These are phyloP conservation scores for Cataglyphis albicans DNA, from an alignment of 2,888 invertebrate genomes.

Conservation along the genomic window DNA sequence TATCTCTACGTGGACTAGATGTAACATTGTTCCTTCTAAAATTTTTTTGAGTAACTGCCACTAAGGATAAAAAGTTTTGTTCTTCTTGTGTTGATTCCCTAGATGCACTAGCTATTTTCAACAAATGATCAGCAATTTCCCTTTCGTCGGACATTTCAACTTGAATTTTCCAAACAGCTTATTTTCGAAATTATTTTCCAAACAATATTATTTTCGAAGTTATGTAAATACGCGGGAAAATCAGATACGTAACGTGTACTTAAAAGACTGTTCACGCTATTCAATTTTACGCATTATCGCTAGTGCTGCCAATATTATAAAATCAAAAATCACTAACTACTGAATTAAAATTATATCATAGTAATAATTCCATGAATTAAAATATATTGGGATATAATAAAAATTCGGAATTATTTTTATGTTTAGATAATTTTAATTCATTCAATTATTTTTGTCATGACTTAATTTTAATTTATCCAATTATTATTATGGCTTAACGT, in stretches of 20 bases:
- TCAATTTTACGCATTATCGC: no score
- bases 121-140: neutral
- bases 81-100: constrained; percentile 13
- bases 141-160: constrained; percentile 1
- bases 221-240: no score
- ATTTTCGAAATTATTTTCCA: no score
- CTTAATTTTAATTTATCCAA: neutral
- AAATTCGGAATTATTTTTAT: neutral
- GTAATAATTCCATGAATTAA: neutral
- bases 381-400: neutral
- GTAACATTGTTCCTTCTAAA: neutral
- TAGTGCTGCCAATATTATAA: no score
- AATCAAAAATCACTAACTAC: no score
- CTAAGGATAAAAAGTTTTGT: neutral
- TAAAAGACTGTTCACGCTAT: no score
- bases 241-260: no score
- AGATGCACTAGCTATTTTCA: neutral
- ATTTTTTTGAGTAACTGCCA: constrained; percentile 9
- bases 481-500: no score
- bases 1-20: neutral
- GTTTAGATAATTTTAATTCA: neutral
- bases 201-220: no score
- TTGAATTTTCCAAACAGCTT: neutral
- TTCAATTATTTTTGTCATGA: no score
- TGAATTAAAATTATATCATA: no score